Conservation (phyloP, 2,888 invertebrate species). For the Podotricha telesiphe region DNA sequence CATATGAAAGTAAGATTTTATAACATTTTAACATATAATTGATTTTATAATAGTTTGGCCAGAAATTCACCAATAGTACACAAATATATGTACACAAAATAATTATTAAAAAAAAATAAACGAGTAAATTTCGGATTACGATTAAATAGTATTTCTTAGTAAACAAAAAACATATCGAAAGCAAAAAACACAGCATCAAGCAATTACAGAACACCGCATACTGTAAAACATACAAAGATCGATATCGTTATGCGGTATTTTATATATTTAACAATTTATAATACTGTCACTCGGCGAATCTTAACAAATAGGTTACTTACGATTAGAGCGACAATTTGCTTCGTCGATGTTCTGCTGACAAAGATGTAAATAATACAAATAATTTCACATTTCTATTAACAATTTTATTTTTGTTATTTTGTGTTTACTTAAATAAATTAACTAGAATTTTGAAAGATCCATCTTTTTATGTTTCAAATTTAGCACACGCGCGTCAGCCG, state of each 20-base stretch:
- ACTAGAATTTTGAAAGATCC: conserved; percentile 69
- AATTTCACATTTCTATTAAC: conserved; percentile 74
- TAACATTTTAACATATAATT: not conserved
- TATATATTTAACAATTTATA: conserved; percentile 48
- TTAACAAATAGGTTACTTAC: conserved; percentile 63
- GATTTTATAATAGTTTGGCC: conserved; percentile 3
- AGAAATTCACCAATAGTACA: not conserved
- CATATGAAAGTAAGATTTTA: conserved; percentile 26
- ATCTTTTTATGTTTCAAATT: conserved; percentile 72
- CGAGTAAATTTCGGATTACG: conserved; percentile 34
- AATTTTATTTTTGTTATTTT: conserved; percentile 52
- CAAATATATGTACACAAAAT: conserved; percentile 10
- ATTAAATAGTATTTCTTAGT: conserved; percentile 28
- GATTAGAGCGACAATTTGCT: conserved; percentile 49
- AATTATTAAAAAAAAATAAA: conserved; percentile 5
- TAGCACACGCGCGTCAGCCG: conserved; percentile 58
- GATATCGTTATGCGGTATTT: conserved; percentile 70
- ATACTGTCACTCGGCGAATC: conserved; percentile 49
- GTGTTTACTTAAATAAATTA: conserved; percentile 53
- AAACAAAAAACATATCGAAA: conserved; percentile 48
- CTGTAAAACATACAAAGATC: conserved; percentile 63
- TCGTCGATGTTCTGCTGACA: conserved; percentile 58
- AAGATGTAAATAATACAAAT: conserved; percentile 54
- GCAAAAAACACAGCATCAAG: conserved; percentile 52
- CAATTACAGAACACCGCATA: conserved; percentile 55